These are phyloP conservation scores for Diphyllodes magnificus DNA, from an alignment of 2,113 vertebrate genomes.

Conservation along the genomic window DNA sequence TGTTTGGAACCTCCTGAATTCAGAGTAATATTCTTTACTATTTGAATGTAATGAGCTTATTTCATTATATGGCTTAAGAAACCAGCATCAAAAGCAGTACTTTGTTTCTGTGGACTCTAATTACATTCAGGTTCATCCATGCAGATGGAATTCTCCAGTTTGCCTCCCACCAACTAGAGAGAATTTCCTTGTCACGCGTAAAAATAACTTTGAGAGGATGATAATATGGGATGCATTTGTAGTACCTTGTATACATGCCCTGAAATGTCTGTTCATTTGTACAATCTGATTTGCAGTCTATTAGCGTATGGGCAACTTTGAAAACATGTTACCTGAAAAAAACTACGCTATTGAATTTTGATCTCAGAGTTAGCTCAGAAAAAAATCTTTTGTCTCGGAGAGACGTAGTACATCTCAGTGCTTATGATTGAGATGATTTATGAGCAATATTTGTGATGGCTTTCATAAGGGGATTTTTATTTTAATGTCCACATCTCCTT, in stretches of 20 bases:
- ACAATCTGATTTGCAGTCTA: not conserved
- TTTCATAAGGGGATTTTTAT: not conserved
- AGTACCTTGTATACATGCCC: not conserved
- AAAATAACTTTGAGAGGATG: not conserved
- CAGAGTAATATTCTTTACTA: not conserved
- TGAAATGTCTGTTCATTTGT: not conserved
- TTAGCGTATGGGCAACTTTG: not conserved
- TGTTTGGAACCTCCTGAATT: not conserved
- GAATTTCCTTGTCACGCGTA: not conserved
- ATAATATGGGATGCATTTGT: not conserved
- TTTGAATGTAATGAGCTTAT: not conserved
- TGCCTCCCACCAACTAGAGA: not conserved
- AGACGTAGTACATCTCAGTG: not conserved
- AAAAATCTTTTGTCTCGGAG: not conserved
- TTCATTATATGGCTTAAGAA: not conserved
- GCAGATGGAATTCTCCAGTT: not conserved
- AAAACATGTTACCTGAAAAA: not conserved
- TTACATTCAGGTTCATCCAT: not conserved
- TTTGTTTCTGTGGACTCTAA: not conserved
- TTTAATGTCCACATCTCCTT: not conserved
- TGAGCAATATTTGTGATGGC: not conserved
- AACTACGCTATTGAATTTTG: not conserved
- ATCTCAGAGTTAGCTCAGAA: not conserved
- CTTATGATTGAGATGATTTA: not conserved
- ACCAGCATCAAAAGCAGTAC: not conserved